Percentiles rank a stretch among this genome's conserved stretches.
phyloP scores from a whole-genome alignment of 2,113 vertebrate genomes.

The Megaceryle maxima region DNA sequence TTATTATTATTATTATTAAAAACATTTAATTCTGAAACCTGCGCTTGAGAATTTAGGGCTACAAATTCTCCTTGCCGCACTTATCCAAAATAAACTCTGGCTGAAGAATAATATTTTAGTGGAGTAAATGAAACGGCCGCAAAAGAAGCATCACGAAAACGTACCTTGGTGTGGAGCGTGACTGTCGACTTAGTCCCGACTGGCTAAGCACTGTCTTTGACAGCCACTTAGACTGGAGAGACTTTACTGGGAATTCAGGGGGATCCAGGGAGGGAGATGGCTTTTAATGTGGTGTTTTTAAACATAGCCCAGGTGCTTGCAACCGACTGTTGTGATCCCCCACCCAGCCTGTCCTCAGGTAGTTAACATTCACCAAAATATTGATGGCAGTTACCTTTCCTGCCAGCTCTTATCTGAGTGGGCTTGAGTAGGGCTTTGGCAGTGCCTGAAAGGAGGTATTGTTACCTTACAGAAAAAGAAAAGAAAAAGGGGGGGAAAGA shows the following conservation, averaged over 20 bases:
- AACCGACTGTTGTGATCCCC: not conserved
- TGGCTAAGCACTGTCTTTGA: not conserved
- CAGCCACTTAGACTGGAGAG: not conserved
- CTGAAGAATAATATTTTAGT: not conserved
- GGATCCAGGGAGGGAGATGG: not conserved
- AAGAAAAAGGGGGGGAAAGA: not conserved
- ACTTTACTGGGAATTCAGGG: not conserved
- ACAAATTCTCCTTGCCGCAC: not conserved
- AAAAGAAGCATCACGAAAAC: not conserved
- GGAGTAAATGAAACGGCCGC: not conserved
- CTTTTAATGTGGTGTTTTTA: not conserved
- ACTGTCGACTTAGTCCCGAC: not conserved
- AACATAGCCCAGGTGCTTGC: not conserved
- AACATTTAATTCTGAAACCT: not conserved
- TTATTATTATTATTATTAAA: not conserved
- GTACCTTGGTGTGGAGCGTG: not conserved
- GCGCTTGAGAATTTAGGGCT: not conserved
- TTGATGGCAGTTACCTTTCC: slow-evolving; percentile 57
- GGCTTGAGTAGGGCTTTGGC: slow-evolving; percentile 40
- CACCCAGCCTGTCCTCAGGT: slow-evolving; percentile 11
- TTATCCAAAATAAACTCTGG: not conserved
- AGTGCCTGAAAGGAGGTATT: slow-evolving; percentile 77
- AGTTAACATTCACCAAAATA: slow-evolving; percentile 60
- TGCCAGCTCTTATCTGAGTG: slow-evolving; percentile 70
- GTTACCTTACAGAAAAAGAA: slow-evolving; percentile 38